Evolutionary conservation across 2,888 invertebrate species (phyloP), one percentile per base, ranked within the genome.

Genomic region (Nebria salina): DNA sequence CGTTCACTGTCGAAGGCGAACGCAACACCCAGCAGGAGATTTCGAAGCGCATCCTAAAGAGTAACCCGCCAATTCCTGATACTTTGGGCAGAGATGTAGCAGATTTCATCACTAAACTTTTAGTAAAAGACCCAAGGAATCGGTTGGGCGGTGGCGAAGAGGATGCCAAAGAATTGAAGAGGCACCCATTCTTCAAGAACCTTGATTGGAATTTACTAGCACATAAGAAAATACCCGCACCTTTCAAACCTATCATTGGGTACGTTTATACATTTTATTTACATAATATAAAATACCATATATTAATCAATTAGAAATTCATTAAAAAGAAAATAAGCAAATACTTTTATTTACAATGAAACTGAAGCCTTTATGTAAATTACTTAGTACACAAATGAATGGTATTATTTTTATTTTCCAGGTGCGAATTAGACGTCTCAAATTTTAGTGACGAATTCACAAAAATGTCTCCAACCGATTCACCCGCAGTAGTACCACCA

Each of bases 381-480:
- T 34, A 34, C 34, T 20, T 34, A 34, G 34, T 4, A 34, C 34
- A 34, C 34, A 34, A 34, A 34, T 34, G 2, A 34, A 34, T 34
- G 34, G 34, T 34, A 5, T 34, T 34, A 4, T 34, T 2, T 72
- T 83, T 79, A 20, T 82, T 72, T 86, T 86, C 15, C 77, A 90
- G 91, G 83, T 92, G 95, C 88, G 97, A 97, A 88, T 91, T 97
- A 83, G 98, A 99, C 89, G 97, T 97, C 13, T 96, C 96, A 87
- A 98, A 99, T 91, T 99, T 99, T 89, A 96, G 98, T 72, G 96
- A 96, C 84, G 98, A 99, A 90, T 99, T 99, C 90, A 99, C 98
- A 0, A 93, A 94, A 85, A 96, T 97, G 94, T 92, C 94, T 76
- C 95, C 97, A 7, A 94, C 96, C 0, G 98, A 98, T 89, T 97